Base-by-base conservation (phyloP, 2,888 invertebrate species). In the Nephrocerus scutellatus region DNA sequence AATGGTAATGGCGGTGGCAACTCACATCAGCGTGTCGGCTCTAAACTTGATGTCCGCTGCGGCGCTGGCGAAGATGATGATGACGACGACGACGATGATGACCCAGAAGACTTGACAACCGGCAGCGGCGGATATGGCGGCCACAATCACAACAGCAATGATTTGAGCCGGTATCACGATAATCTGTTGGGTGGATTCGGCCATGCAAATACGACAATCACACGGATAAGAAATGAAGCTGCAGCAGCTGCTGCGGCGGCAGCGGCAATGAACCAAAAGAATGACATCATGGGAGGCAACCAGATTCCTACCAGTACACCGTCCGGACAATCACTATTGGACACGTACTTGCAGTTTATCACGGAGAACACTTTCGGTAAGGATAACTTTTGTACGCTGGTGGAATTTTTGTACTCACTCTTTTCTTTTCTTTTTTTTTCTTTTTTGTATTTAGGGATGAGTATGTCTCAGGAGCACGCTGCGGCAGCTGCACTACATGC, bases 331-430 rank as follows among this genome's bases (percentile, higher is more conserved):
- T 84, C 87, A 3, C 75, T 90, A 39, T 70, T 90, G 44, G 89
- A 90, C 65, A 89, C 89, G 10, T 90, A 90, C 63, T 74, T 90
- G 44, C 89, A 90, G 64, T 82, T 87, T 57, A 87, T 90, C 56
- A 84, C 86, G 3, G 88, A 89, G 63, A 88, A 84, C 59, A 80
- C 84, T 34, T 78, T 80, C 44, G 77, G 82, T 71, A 62, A 74
- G 71, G 53, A 10, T 9, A 16, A n/a, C 12, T 22, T 23, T 10
- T 16, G 10, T 25, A 35, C 10, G 10, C 7, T 10, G 10, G 7
- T 7, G 23, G 10, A 9, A 22, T 22, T 22, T 10, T 10, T 22
- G 8, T 9, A 22, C 7, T 22, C 8, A 22, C 7, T 22, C 10
- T 22, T 22, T 10, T 9, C 7, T 22, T 22, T 22, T 9, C 7